phyloP scores from a whole-genome alignment of 2,888 invertebrate species.

The Tipula helvola region DNA sequence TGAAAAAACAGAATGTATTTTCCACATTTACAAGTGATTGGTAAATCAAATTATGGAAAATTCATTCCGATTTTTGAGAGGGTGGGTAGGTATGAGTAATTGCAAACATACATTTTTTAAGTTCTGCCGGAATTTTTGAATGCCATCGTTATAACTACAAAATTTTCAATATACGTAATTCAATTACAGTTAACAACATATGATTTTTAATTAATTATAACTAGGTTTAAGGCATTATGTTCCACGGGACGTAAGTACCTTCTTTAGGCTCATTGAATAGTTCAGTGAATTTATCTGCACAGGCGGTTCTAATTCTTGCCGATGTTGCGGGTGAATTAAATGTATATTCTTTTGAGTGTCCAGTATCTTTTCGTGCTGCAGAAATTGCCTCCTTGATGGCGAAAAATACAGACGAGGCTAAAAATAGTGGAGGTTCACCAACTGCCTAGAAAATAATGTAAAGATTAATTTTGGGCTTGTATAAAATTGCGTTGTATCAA shows the following conservation, averaged over 20 bases:
- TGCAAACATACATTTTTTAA: too few species aligned
- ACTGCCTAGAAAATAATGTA: slow-evolving; percentile 54
- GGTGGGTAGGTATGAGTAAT: too few species aligned
- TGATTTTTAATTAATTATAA: not conserved
- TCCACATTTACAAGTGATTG: too few species aligned
- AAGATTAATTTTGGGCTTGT: slow-evolving; percentile 8
- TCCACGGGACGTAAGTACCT: slow-evolving; percentile 50
- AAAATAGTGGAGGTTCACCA: slow-evolving; percentile 88
- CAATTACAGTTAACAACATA: too few species aligned
- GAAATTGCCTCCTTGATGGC: slow-evolving; percentile 81
- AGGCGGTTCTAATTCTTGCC: slow-evolving; percentile 80
- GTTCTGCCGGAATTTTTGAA: too few species aligned
- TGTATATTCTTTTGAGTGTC: slow-evolving; percentile 44
- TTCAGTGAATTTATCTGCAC: slow-evolving; percentile 67
- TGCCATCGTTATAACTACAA: too few species aligned
- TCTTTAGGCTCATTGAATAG: slow-evolving; percentile 44
- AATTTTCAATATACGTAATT: not conserved
- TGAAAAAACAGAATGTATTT: too few species aligned
- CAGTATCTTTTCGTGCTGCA: slow-evolving; percentile 61
- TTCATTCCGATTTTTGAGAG: too few species aligned
- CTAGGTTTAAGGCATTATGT: slow-evolving; percentile 35
- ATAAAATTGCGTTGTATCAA: slow-evolving; percentile 26
- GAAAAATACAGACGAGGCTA: slow-evolving; percentile 78
- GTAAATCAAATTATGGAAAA: too few species aligned
- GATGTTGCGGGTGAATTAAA: slow-evolving; percentile 80